These are phyloP conservation scores for Procavia capensis DNA, from an alignment of 2,113 vertebrate genomes.

Conservation along the genomic window DNA sequence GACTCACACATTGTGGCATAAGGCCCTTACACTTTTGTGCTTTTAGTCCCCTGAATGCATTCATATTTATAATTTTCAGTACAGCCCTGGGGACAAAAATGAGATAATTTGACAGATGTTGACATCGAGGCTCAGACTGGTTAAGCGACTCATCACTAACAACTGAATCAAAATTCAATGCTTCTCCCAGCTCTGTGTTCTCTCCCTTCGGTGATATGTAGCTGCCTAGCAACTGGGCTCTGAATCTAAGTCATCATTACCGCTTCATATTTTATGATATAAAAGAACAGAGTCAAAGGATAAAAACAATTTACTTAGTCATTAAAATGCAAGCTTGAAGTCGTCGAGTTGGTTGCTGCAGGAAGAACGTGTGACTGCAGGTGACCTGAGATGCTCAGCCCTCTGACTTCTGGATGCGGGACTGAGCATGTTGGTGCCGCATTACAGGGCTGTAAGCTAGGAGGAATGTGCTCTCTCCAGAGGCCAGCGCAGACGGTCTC, in stretches of 20 bases:
- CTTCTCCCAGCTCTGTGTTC: neutral
- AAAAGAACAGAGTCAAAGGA: conserved; percentile 24
- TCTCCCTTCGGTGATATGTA: neutral
- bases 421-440: accelerated
- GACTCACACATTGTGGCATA: neutral
- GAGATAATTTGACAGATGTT: neutral
- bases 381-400: neutral
- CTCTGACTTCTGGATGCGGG: accelerated
- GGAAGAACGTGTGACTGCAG: neutral
- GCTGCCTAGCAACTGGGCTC: neutral
- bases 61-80: neutral
- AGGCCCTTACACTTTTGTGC: neutral
- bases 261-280: neutral
- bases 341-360: neutral
- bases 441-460: accelerated
- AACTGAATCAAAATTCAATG: neutral
- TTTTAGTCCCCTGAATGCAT: neutral
- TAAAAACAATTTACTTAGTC: conserved; percentile 17
- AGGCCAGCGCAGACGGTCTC: neutral
- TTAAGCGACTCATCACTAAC: neutral
- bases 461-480: neutral
- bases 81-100: neutral
- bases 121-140: neutral
- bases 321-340: conserved; percentile 43
- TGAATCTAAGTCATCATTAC: neutral